Conservation (phyloP, 2,113 vertebrate genomes). For the Lepisosteus oculatus region DNA sequence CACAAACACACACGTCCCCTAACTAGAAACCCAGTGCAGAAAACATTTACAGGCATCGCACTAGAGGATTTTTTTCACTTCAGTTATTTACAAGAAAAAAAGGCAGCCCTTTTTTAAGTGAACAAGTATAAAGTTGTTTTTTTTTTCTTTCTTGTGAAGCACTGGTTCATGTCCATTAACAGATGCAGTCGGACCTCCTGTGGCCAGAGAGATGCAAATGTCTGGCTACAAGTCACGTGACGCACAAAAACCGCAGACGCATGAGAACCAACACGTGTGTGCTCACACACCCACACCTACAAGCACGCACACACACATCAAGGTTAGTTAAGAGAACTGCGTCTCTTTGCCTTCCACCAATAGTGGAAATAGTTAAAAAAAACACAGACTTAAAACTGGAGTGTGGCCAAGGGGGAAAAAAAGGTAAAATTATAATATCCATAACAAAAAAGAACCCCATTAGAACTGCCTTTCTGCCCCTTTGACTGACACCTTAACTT, state of each 20-base stretch:
- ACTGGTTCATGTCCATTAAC: constrained; percentile 41
- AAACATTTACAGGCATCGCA: constrained; percentile 71
- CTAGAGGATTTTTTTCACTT: constrained; percentile 62
- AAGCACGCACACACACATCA: constrained; percentile 5
- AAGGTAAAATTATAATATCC: constrained; percentile 14
- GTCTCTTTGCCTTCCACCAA: constrained; percentile 26
- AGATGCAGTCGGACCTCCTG: constrained; percentile 42
- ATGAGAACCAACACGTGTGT: constrained; percentile 22
- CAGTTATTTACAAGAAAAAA: constrained; percentile 76
- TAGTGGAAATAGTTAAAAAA: constrained; percentile 40
- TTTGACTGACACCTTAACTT: not conserved
- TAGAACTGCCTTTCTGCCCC: not conserved
- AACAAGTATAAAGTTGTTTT: constrained; percentile 59
- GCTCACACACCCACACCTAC: constrained; percentile 25
- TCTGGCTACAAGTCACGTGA: too few species aligned
- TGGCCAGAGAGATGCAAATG: constrained; percentile 8
- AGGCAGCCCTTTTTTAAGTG: constrained; percentile 87
- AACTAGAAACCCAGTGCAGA: constrained; percentile 53
- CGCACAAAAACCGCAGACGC: constrained; percentile 25
- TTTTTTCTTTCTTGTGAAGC: constrained; percentile 64
- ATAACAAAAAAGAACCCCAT: constrained; percentile 19
- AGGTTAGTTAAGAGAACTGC: constrained; percentile 37
- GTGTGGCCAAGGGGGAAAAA: constrained; percentile 28
- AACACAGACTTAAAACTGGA: constrained; percentile 12
- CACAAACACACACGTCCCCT: constrained; percentile 9